Evolutionary conservation across 2,888 invertebrate genomes (phyloP).

Genomic region (Calameuta pallipes): DNA sequence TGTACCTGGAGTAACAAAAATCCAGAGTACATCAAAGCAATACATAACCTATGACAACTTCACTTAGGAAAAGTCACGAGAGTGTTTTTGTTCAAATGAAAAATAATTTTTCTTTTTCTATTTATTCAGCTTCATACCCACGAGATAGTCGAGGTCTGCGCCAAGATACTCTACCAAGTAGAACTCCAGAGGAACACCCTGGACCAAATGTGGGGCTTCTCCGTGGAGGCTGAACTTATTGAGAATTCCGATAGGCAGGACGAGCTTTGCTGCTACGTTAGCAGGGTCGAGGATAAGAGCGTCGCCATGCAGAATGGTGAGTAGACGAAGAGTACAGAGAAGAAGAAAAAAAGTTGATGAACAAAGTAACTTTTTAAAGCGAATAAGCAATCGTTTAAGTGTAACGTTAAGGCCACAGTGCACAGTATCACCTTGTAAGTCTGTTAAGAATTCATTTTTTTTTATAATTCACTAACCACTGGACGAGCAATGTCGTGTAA

Average conservation of each 20-base stretch:
- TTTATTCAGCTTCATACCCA: conserved; percentile 85
- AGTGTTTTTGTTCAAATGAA: neutral
- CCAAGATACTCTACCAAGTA: conserved; percentile 96
- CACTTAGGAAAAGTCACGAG: neutral
- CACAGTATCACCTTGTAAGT: neutral
- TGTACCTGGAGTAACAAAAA: neutral
- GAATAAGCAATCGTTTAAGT: neutral
- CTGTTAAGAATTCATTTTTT: neutral
- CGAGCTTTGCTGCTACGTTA: conserved; percentile 96
- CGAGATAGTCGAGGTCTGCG: conserved; percentile 95
- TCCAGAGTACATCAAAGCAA: neutral
- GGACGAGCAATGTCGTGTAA: neutral
- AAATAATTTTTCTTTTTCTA: conserved; percentile 2
- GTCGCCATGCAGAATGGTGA: conserved; percentile 96
- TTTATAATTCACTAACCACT: neutral
- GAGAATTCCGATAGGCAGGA: conserved; percentile 96
- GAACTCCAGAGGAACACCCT: conserved; percentile 89
- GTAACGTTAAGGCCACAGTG: neutral
- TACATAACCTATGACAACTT: neutral
- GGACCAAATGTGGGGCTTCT: conserved; percentile 98
- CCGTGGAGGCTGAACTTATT: conserved; percentile 96
- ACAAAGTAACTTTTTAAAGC: no score
- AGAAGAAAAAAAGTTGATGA: neutral
- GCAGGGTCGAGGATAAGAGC: conserved; percentile 94
- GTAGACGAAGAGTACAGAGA: conserved; percentile 34